Evolutionary conservation across 2,888 invertebrate genomes (phyloP).

Genomic region (Callosobruchus maculatus): DNA sequence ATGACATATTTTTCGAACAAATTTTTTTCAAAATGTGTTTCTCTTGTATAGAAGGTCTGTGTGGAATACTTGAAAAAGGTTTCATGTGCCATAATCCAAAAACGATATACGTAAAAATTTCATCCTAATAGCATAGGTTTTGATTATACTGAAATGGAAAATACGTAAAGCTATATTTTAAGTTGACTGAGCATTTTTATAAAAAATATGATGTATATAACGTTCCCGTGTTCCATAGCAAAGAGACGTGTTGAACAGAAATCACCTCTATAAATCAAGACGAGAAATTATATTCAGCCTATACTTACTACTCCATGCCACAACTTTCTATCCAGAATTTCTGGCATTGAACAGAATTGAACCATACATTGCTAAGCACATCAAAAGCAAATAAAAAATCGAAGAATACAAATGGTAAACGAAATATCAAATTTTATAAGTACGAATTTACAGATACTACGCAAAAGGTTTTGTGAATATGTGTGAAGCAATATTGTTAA

Average conservation of each 20-base stretch:
- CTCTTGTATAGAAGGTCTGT: neutral
- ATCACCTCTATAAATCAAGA: neutral
- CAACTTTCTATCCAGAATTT: no score
- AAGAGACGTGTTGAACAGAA: neutral
- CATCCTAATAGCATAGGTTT: slow-evolving; percentile 24
- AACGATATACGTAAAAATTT: slow-evolving; percentile 41
- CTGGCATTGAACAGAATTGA: no score
- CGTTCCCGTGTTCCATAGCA: neutral
- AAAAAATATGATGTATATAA: neutral
- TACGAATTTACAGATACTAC: no score
- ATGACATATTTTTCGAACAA: slow-evolving; percentile 37
- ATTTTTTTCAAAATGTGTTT: slow-evolving; percentile 28
- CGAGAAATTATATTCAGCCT: neutral
- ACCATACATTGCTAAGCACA: no score
- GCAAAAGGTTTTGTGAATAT: no score
- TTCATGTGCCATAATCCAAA: slow-evolving; percentile 37
- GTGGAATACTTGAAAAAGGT: slow-evolving; percentile 15
- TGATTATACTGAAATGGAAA: neutral
- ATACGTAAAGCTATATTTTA: neutral
- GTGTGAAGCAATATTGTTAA: no score
- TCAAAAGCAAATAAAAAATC: no score
- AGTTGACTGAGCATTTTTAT: neutral
- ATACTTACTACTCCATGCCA: no score
- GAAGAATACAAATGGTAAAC: no score
- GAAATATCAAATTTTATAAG: no score